These are phyloP conservation scores for Pelobates fuscus DNA, from an alignment of 2,113 vertebrate genomes.

Conservation along the genomic window DNA sequence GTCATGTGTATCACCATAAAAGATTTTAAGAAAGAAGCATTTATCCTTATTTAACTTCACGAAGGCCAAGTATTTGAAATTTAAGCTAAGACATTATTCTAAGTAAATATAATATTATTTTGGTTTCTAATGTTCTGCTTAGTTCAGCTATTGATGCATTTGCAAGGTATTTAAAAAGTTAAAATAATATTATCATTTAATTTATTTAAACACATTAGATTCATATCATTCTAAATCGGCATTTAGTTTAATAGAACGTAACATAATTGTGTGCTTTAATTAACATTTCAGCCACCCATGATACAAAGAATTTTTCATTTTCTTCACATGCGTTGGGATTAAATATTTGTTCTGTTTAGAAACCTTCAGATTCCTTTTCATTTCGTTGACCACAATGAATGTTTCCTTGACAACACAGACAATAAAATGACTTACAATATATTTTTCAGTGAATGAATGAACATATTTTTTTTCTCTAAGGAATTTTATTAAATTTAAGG, in stretches of 20 bases:
- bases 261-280: conserved; percentile 61
- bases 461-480: neutral
- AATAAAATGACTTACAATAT: conserved; percentile 12
- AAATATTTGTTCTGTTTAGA: conserved; percentile 52
- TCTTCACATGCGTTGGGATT: conserved; percentile 51
- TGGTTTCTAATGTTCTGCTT: no score
- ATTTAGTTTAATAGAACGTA: conserved; percentile 53
- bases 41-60: no score
- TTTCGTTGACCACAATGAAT: neutral
- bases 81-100: no score
- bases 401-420: conserved; percentile 51
- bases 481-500: neutral
- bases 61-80: no score
- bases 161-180: neutral
- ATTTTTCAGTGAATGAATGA: neutral
- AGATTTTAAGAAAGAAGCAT: no score
- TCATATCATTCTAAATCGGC: conserved; percentile 38
- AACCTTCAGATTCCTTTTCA: conserved; percentile 37
- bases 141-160: no score
- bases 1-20: no score
- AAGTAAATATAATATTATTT: no score
- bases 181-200: neutral
- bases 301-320: conserved; percentile 50
- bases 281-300: conserved; percentile 58
- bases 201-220: conserved; percentile 13